Evolutionary conservation across 2,888 invertebrate species (phyloP).

Genomic region (Fragum whitleyi): DNA sequence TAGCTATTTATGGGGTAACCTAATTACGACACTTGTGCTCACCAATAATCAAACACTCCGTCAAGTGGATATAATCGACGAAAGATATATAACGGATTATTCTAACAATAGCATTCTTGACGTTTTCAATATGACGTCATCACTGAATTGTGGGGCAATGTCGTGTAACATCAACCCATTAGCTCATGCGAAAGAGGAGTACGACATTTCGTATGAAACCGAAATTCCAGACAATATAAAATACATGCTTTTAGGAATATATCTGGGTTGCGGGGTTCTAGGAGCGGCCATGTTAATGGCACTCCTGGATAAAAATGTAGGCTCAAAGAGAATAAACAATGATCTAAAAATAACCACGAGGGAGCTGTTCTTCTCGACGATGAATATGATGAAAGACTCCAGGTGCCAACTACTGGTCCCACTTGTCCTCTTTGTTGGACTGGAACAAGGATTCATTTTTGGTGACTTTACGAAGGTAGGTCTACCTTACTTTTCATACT

Average conservation of each 20-base stretch:
- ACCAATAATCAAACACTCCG: slow-evolving; percentile 64
- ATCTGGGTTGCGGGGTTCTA: slow-evolving; percentile 80
- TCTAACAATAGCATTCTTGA: slow-evolving; percentile 14
- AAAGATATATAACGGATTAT: not conserved
- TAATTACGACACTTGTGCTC: slow-evolving; percentile 80
- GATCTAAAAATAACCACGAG: slow-evolving; percentile 70
- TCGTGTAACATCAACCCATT: slow-evolving; percentile 65
- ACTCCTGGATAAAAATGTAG: slow-evolving; percentile 76
- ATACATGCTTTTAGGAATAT: slow-evolving; percentile 79
- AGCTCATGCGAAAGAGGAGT: slow-evolving; percentile 46
- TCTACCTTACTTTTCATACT: not conserved
- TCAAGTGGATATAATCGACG: slow-evolving; percentile 10
- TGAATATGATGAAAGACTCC: slow-evolving; percentile 80
- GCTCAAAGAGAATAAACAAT: slow-evolving; percentile 67
- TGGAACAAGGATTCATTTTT: slow-evolving; percentile 83
- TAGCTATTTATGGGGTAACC: slow-evolving; percentile 83
- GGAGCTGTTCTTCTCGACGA: slow-evolving; percentile 77
- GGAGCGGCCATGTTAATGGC: slow-evolving; percentile 77
- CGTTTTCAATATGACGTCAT: slow-evolving; percentile 34
- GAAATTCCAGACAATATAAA: slow-evolving; percentile 73
- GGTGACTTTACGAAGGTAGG: slow-evolving; percentile 84
- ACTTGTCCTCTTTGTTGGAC: slow-evolving; percentile 80
- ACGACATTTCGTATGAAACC: slow-evolving; percentile 57
- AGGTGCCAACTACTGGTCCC: slow-evolving; percentile 81
- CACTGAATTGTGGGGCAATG: slow-evolving; percentile 67